These are phyloP conservation scores for Paracentrotus lividus DNA, from an alignment of 53 echinoderm and acorn worm genomes.

Conservation along the genomic window DNA sequence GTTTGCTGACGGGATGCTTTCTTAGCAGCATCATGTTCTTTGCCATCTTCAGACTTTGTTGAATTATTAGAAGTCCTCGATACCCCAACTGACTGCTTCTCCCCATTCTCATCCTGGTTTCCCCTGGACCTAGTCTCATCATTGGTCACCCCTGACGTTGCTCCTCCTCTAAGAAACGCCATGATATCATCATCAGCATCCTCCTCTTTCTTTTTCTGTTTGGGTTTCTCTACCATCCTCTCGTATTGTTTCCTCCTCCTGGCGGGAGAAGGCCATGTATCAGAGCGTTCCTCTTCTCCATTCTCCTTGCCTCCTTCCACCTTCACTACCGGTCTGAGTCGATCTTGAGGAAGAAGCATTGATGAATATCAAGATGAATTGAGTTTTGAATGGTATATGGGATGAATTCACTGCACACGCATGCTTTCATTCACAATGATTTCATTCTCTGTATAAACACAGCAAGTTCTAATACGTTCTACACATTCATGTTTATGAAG, in stretches of 20 bases:
- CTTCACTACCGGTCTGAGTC: conserved; percentile 28
- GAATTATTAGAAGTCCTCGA: conserved; percentile 7
- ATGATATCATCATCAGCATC: conserved; percentile 75
- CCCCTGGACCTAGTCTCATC: not conserved
- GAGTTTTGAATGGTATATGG: not conserved
- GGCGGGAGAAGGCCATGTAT: conserved; percentile 62
- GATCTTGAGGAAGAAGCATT: conserved; percentile 52
- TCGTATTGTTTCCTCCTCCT: conserved; percentile 62
- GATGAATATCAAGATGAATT: conserved; percentile 1
- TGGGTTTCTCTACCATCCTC: not conserved
- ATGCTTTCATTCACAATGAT: conserved; percentile 36
- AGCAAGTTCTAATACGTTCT: not conserved
- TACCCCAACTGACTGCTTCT: not conserved
- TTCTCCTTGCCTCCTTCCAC: conserved; percentile 26
- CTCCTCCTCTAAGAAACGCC: conserved; percentile 67
- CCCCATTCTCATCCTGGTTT: not conserved
- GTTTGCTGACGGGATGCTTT: not conserved
- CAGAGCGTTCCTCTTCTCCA: conserved; percentile 29
- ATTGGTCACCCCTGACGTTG: not conserved
- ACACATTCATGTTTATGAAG: not conserved
- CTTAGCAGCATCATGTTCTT: not conserved
- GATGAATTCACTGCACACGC: conserved; percentile 8
- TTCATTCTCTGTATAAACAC: conserved; percentile 17
- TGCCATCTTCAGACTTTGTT: not conserved
- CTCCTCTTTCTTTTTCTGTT: not conserved